Conservation (phyloP, 2,797 vertebrate species). For the Trachops cirrhosus region DNA sequence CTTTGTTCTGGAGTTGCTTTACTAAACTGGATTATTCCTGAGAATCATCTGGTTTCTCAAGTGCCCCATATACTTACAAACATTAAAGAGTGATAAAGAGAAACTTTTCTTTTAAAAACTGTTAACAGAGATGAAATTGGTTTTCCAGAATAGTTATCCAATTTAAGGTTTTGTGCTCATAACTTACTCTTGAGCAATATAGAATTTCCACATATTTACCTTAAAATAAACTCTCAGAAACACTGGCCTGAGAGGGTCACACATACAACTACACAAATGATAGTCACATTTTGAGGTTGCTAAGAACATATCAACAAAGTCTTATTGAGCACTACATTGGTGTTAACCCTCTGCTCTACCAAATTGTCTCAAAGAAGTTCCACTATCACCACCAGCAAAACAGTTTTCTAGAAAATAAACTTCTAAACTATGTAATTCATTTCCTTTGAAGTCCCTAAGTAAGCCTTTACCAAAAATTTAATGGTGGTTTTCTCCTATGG, state of each 20-base stretch:
- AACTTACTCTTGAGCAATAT: background rate
- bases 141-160: background rate
- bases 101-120: background rate
- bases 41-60: slow-evolving; percentile 17
- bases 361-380: slow-evolving; percentile 53
- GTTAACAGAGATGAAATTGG: background rate
- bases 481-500: background rate
- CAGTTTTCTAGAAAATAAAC: slow-evolving; percentile 50
- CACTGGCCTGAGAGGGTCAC: background rate
- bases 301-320: background rate
- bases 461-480: background rate
- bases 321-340: background rate
- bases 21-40: background rate
- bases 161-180: background rate
- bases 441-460: background rate
- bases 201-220: slow-evolving; percentile 20
- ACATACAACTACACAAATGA: background rate
- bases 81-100: background rate
- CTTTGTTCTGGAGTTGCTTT: background rate
- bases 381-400: slow-evolving; percentile 12
- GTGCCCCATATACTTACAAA: background rate
- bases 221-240: slow-evolving; percentile 25
- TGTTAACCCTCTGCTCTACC: slow-evolving; percentile 16
- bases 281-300: background rate
- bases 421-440: background rate